These are phyloP conservation scores for Pyrgus malvae DNA, from an alignment of 2,888 invertebrate genomes.

Conservation along the genomic window DNA sequence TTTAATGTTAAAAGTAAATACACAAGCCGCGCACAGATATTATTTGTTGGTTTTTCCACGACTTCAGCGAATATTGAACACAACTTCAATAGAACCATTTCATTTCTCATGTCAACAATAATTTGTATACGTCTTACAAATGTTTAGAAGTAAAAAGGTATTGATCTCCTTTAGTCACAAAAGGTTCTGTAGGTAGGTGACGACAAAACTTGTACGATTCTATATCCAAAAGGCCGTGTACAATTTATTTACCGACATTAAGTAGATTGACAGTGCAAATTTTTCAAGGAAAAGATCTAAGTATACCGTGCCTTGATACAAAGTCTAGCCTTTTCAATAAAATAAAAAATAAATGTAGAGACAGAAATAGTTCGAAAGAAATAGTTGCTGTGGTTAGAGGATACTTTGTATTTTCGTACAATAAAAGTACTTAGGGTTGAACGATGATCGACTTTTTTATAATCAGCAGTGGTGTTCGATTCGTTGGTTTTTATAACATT, in stretches of 20 bases:
- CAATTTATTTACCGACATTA: conserved; percentile 34
- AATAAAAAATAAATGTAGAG: not conserved
- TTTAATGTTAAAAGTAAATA: too few species aligned
- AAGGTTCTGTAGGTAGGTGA: conserved; percentile 22
- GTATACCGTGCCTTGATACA: not conserved
- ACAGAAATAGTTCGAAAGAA: too few species aligned
- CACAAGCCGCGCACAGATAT: too few species aligned
- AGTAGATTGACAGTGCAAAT: conserved; percentile 39
- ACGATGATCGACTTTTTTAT: too few species aligned
- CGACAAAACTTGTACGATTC: conserved; percentile 31
- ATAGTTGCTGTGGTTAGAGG: too few species aligned
- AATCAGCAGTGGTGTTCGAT: too few species aligned
- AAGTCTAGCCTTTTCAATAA: not conserved
- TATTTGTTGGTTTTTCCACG: too few species aligned
- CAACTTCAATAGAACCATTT: too few species aligned
- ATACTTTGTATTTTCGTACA: too few species aligned
- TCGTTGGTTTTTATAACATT: too few species aligned
- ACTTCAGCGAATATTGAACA: too few species aligned
- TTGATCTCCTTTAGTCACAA: conserved; percentile 14
- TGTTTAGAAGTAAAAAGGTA: conserved; percentile 6
- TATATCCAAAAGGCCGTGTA: conserved; percentile 29
- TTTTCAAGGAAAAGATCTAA: conserved; percentile 29
- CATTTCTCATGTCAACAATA: conserved; percentile 6
- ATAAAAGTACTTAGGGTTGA: too few species aligned
- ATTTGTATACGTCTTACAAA: conserved; percentile 14